phyloP scores from a whole-genome alignment of 2,797 vertebrate genomes.

The Knipowitschia caucasica region DNA sequence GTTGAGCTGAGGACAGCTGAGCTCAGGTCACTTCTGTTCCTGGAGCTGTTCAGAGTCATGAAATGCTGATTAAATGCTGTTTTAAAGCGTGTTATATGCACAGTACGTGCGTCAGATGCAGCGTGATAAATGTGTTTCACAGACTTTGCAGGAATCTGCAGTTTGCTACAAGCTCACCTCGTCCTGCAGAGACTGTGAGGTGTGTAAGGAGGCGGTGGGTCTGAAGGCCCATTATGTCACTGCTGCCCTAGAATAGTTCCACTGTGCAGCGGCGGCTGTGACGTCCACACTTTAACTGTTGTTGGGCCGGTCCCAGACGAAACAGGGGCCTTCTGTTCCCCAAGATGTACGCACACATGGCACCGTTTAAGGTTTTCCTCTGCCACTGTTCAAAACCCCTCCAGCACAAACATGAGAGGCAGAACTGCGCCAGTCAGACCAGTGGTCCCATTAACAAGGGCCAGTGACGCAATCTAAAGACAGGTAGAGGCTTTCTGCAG shows the following conservation, averaged over 20 bases:
- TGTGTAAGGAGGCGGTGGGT: slow-evolving; percentile 28
- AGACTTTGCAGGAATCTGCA: slow-evolving; percentile 32
- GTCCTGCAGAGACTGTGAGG: slow-evolving; percentile 18
- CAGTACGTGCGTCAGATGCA: background rate
- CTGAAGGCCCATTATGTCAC: slow-evolving; percentile 71
- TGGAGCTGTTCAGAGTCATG: background rate
- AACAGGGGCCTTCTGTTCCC: slow-evolving; percentile 78
- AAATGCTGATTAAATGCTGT: background rate
- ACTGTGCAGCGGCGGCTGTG: slow-evolving; percentile 70
- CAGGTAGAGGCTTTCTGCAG: slow-evolving; percentile 44
- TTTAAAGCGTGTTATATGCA: background rate
- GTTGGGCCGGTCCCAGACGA: slow-evolving; percentile 64
- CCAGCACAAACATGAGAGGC: slow-evolving; percentile 53
- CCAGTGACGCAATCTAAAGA: slow-evolving; percentile 57
- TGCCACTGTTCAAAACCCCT: slow-evolving; percentile 62
- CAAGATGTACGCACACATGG: slow-evolving; percentile 55
- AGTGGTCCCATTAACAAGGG: slow-evolving; percentile 42
- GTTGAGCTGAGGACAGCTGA: background rate
- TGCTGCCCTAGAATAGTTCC: slow-evolving; percentile 68
- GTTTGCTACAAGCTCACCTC: slow-evolving; percentile 31
- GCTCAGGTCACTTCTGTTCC: background rate
- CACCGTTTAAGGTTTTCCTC: slow-evolving; percentile 60
- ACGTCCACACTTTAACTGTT: slow-evolving; percentile 64
- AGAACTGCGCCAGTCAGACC: slow-evolving; percentile 37
- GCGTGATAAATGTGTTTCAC: slow-evolving; percentile 4